phyloP scores from a whole-genome alignment of 2,113 vertebrate species.

The Cochlearius cochlearius region DNA sequence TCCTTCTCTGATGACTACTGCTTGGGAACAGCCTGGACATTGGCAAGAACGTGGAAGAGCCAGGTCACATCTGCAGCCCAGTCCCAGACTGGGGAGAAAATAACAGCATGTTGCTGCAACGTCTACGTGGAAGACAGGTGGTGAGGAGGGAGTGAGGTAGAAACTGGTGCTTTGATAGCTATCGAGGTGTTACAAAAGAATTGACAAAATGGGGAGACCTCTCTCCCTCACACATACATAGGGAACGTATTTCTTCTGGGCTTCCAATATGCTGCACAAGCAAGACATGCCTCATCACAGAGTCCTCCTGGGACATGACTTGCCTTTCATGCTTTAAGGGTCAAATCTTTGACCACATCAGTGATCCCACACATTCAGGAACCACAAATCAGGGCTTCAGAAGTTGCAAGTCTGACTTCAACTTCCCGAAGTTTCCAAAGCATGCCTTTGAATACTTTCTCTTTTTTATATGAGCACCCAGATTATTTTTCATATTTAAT shows the following conservation, averaged over 20 bases:
- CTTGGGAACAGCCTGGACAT: constrained; percentile 1
- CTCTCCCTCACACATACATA: not conserved
- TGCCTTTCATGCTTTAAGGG: not conserved
- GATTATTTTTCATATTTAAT: constrained; percentile 7
- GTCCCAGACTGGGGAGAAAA: not conserved
- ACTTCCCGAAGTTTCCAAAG: constrained; percentile 8
- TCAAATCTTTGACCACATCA: constrained; percentile 22
- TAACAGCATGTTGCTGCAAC: not conserved
- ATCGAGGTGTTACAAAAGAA: not conserved
- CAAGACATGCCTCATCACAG: not conserved
- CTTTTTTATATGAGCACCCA: not conserved
- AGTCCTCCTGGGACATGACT: not conserved
- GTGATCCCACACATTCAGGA: constrained; percentile 23
- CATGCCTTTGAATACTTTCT: not conserved
- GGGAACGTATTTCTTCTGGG: not conserved
- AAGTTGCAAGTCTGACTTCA: not conserved
- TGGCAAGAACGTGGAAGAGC: not conserved
- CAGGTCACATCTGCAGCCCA: not conserved
- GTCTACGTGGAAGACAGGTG: not conserved
- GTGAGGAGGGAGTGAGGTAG: not conserved
- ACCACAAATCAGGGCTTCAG: constrained; percentile 6
- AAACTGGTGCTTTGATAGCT: not conserved
- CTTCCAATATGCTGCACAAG: not conserved
- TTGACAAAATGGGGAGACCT: not conserved
- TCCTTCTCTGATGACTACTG: constrained; percentile 3